These are phyloP conservation scores for Rhingia campestris DNA, from an alignment of 2,888 invertebrate species.

Conservation along the genomic window DNA sequence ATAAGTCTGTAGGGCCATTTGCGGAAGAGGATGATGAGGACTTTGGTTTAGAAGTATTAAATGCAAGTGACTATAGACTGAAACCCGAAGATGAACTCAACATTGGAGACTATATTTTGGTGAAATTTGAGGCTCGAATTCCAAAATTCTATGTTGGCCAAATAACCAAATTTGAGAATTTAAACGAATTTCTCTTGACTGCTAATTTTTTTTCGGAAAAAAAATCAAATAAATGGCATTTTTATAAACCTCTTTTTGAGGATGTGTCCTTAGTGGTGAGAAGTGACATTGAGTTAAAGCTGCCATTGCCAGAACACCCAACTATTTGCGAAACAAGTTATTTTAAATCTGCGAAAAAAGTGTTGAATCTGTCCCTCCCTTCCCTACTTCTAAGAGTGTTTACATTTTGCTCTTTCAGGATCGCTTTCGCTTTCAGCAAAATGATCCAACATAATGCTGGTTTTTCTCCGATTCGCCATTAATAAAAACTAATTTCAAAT, in stretches of 20 bases:
- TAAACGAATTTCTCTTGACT: background rate
- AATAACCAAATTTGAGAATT: conserved; percentile 2
- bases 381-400: conserved; percentile 9
- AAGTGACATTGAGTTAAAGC: too few relatives aligned
- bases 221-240: background rate
- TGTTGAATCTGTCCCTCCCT: too few relatives aligned
- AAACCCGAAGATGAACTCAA: background rate
- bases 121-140: conserved; percentile 1
- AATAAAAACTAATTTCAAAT: background rate
- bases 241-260: background rate
- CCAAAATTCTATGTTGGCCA: conserved; percentile 2
- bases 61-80: conserved; percentile 5
- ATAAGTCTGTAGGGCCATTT: conserved; percentile 5
- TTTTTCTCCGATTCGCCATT: conserved; percentile 26
- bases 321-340: conserved; percentile 1
- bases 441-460: conserved; percentile 32
- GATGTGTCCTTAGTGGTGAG: background rate
- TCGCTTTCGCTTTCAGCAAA: conserved; percentile 17
- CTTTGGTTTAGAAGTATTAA: conserved; percentile 5
- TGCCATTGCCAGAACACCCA: too few relatives aligned
- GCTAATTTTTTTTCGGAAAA: too few relatives aligned
- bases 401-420: conserved; percentile 22
- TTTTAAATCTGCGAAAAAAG: too few relatives aligned
- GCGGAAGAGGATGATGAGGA: conserved; percentile 1
- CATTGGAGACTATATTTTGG: too few relatives aligned